Conservation (phyloP, 2,888 invertebrate genomes). For the Yponomeuta cagnagella region DNA sequence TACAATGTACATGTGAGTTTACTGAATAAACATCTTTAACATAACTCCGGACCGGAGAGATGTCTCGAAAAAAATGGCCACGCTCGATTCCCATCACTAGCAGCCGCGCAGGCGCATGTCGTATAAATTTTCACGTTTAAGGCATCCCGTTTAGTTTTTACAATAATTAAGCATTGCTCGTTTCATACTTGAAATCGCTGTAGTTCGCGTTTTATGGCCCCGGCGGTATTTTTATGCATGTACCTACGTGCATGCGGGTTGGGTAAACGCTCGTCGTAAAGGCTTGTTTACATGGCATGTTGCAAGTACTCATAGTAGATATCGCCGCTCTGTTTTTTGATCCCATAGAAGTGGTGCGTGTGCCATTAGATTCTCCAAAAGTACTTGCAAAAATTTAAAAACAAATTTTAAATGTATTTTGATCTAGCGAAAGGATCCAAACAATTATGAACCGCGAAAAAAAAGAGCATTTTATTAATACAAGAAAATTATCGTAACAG, state of each 20-base stretch:
- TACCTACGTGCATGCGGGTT: conserved; percentile 9
- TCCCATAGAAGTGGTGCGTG: too few relatives aligned
- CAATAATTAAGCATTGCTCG: conserved; percentile 43
- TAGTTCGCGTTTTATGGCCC: conserved; percentile 23
- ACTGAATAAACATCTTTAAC: not conserved
- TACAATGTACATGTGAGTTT: not conserved
- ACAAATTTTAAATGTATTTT: too few relatives aligned
- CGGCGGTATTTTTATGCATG: conserved; percentile 34
- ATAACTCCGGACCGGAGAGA: not conserved
- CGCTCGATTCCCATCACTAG: not conserved
- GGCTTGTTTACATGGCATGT: not conserved
- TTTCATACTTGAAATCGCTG: conserved; percentile 23
- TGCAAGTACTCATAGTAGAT: not conserved
- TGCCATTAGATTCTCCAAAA: too few relatives aligned
- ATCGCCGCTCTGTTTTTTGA: too few relatives aligned
- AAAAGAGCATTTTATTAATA: too few relatives aligned
- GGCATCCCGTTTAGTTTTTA: conserved; percentile 33
- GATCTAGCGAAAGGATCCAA: too few relatives aligned
- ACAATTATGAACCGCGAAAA: too few relatives aligned
- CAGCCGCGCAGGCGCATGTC: conserved; percentile 8
- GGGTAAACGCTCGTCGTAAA: conserved; percentile 2
- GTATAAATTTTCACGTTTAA: conserved; percentile 13
- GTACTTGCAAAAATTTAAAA: too few relatives aligned
- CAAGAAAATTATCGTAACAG: too few relatives aligned
- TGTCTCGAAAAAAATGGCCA: not conserved